Base-by-base conservation (phyloP, 2,888 invertebrate species). In the Cosmopolites sordidus region DNA sequence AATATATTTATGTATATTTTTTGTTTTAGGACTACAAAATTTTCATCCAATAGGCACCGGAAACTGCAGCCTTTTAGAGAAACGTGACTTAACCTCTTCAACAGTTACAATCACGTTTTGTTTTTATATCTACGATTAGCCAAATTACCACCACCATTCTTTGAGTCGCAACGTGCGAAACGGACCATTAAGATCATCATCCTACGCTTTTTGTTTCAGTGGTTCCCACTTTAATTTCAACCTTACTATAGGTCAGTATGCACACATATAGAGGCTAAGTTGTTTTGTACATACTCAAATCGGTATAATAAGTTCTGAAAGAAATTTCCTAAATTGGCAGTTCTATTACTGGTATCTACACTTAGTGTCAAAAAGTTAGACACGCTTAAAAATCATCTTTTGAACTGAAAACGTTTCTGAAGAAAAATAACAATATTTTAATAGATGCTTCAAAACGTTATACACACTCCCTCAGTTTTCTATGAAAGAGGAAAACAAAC, bases 21-120 rank as follows among this genome's bases (percentile, higher is more conserved):
- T 62, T 68, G 61, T 77, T 78, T 68, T 77, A 89, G 90, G 87
- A 89, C 87, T 83, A 87, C 88, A 84, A 92, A 91, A 90, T 91
- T 90, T 87, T 89, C 89, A 83, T 90, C 92, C 83, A 92, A 92
- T 84, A 92, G 92, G 83, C 92, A 93, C 85, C 90, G 93, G 84
- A 94, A 93, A 84, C 85, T 92, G 79, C 89, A 92, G 81, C 92
- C 92, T 75, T 89, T 92, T 83, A 90, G 92, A 85, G 91, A 92
- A 87, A 92, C 92, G 92, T 92, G 92, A 92, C 88, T 88, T 84
- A 75, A 75, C 76, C 76, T 75, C 64, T 65, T 44, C 54, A 52
- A 47, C 30, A 40, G 29, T 22, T 40, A 44, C 29, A 40, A 47
- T 53, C 52, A 50, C 53, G 51, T 54, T 51, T 51, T 53, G 48